Evolutionary conservation across 2,797 vertebrate species (phyloP).

Genomic region (Hirundo rustica): DNA sequence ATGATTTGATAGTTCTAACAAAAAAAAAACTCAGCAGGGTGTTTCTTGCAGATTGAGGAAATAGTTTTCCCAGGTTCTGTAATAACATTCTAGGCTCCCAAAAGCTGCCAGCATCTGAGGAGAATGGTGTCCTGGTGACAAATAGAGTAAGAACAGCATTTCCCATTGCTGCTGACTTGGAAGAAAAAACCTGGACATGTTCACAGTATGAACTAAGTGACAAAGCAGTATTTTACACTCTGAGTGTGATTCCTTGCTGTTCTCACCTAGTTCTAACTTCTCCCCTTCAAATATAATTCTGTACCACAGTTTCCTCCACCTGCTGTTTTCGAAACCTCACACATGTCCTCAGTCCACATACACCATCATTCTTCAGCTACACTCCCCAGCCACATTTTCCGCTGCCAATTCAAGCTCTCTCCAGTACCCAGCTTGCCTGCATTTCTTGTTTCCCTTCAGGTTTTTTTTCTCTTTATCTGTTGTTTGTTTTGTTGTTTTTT

Average conservation of each 20-base stretch:
- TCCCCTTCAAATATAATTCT: conserved; percentile 19
- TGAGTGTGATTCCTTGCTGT: background rate
- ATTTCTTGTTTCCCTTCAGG: background rate
- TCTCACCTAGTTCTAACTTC: conserved; percentile 40
- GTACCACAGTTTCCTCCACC: background rate
- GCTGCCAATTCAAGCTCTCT: background rate
- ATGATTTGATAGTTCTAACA: background rate
- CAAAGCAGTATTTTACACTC: conserved; percentile 19
- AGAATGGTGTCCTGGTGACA: background rate
- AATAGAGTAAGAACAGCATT: background rate
- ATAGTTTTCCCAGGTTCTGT: background rate
- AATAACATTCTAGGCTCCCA: background rate
- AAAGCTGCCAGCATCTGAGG: background rate
- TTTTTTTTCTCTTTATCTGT: background rate
- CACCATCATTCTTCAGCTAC: background rate
- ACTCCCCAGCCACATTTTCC: background rate
- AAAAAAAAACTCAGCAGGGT: background rate
- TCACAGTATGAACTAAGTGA: conserved; percentile 12
- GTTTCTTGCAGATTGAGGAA: background rate
- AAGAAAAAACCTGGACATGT: conserved; percentile 13
- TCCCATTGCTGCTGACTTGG: background rate
- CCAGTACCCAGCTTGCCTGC: background rate
- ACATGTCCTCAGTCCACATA: background rate
- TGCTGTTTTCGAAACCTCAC: background rate
- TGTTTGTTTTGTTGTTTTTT: no score